A percentile compares a stretch with the other conserved stretches of the same genome.
Evolutionary conservation across 2,888 invertebrate species (phyloP).

Genomic region (Heliconius erato): DNA sequence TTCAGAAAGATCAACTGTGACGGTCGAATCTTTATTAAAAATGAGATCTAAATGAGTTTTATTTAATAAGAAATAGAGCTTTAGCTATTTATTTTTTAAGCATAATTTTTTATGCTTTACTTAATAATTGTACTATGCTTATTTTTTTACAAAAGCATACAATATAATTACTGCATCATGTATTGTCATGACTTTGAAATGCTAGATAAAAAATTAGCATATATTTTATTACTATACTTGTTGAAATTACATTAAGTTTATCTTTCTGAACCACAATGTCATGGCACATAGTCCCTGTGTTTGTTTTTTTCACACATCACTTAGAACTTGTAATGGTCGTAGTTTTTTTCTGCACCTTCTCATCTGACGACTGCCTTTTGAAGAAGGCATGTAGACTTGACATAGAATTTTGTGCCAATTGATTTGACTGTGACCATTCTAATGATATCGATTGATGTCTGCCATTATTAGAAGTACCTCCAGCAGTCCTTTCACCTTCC

Average conservation of each 20-base stretch:
- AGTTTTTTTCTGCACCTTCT: slow-evolving; percentile 76
- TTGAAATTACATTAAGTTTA: slow-evolving; percentile 48
- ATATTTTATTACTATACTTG: slow-evolving; percentile 28
- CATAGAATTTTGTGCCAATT: slow-evolving; percentile 91
- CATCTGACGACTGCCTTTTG: slow-evolving; percentile 86
- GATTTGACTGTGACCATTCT: slow-evolving; percentile 91
- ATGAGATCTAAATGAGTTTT: slow-evolving; percentile 33
- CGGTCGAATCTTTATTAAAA: slow-evolving; percentile 29
- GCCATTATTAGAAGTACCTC: slow-evolving; percentile 80
- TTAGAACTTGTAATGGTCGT: slow-evolving; percentile 63
- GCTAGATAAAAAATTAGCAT: slow-evolving; percentile 23
- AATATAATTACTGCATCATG: not conserved
- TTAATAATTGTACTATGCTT: not conserved
- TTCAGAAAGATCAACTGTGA: slow-evolving; percentile 56
- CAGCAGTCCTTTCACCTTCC: slow-evolving; percentile 81
- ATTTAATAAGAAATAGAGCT: not conserved
- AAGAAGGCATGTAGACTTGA: slow-evolving; percentile 93
- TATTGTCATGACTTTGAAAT: slow-evolving; percentile 25
- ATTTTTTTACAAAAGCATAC: not conserved
- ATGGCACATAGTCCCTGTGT: slow-evolving; percentile 75
- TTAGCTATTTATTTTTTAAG: not conserved
- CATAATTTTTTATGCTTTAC: not conserved
- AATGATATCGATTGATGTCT: slow-evolving; percentile 90
- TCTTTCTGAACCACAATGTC: slow-evolving; percentile 64
- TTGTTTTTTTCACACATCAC: slow-evolving; percentile 57